These are phyloP conservation scores for Zeus faber DNA, from an alignment of 2,113 vertebrate species.

Conservation along the genomic window DNA sequence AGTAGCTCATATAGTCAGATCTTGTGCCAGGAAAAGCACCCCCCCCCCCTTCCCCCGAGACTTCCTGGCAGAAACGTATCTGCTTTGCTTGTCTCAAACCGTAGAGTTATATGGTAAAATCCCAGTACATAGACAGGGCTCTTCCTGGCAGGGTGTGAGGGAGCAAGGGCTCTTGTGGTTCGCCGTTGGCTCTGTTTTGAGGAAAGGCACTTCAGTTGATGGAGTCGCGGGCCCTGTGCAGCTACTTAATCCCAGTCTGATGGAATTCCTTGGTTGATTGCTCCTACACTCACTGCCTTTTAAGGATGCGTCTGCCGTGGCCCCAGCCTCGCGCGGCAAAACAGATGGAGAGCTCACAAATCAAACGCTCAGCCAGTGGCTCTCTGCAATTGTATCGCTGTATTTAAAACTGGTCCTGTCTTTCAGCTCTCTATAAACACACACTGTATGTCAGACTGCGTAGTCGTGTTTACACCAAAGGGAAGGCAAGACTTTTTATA, in stretches of 20 bases:
- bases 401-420: conserved; percentile 40
- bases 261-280: conserved; percentile 74
- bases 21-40: conserved; percentile 51
- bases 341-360: conserved; percentile 69
- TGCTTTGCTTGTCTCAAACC: too few relatives aligned
- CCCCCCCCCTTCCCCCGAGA: conserved; percentile 4
- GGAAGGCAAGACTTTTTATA: conserved; percentile 16
- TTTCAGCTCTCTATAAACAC: conserved; percentile 57
- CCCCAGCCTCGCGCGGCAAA: conserved; percentile 49
- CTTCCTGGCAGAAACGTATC: too few relatives aligned
- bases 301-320: conserved; percentile 75
- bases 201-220: conserved; percentile 32
- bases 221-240: conserved; percentile 37
- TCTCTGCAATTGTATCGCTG: conserved; percentile 45
- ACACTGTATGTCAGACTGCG: conserved; percentile 29
- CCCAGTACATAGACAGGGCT: not conserved
- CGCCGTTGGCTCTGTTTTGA: conserved; percentile 30
- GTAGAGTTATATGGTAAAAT: not conserved
- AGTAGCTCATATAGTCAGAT: conserved; percentile 27
- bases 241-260: conserved; percentile 64
- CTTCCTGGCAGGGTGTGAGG: not conserved
- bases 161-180: conserved; percentile 1
- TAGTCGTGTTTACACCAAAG: conserved; percentile 35
- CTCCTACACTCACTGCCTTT: conserved; percentile 75
- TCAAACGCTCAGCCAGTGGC: conserved; percentile 61